phyloP scores from a whole-genome alignment of 2,888 invertebrate species.

The Volucella zonaria region DNA sequence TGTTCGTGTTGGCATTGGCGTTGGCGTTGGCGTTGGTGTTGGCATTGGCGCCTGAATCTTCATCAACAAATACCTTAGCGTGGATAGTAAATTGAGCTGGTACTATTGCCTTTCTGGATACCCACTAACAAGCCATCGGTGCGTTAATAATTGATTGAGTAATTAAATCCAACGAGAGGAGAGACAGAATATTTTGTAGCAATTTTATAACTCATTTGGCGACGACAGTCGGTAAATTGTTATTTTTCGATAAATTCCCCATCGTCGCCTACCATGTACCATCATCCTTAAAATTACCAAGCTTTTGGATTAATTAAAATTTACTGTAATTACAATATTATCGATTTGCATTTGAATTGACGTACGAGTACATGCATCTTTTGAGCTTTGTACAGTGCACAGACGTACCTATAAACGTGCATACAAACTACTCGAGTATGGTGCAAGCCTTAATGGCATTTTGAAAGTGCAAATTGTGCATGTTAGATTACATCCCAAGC shows the following conservation, averaged over 20 bases:
- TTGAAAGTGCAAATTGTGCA: slow-evolving; percentile 1
- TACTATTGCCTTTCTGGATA: background rate
- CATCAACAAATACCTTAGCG: slow-evolving; percentile 19
- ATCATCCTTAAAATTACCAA: slow-evolving; percentile 30
- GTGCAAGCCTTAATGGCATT: background rate
- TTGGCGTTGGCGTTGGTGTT: slow-evolving; percentile 40
- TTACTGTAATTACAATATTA: slow-evolving; percentile 67
- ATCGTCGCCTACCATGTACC: slow-evolving; percentile 38
- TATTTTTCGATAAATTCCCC: slow-evolving; percentile 66
- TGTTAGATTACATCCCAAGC: background rate
- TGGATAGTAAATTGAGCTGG: background rate
- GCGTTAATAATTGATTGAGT: slow-evolving; percentile 64
- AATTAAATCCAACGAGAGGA: slow-evolving; percentile 50
- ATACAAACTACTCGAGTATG: background rate
- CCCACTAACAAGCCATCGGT: slow-evolving; percentile 13
- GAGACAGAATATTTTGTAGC: slow-evolving; percentile 47
- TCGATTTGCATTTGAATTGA: slow-evolving; percentile 46
- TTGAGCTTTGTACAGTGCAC: no score
- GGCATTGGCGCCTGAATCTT: slow-evolving; percentile 28
- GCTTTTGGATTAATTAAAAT: slow-evolving; percentile 66
- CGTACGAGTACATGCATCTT: background rate
- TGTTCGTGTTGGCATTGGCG: slow-evolving; percentile 29
- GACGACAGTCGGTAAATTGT: slow-evolving; percentile 49
- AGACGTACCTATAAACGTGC: background rate
- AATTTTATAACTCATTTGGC: slow-evolving; percentile 71